A percentile compares a stretch with the other conserved stretches of the same genome.
These are phyloP conservation scores for Otus sunia DNA, from an alignment of 2,113 vertebrate genomes.

Conservation along the genomic window DNA sequence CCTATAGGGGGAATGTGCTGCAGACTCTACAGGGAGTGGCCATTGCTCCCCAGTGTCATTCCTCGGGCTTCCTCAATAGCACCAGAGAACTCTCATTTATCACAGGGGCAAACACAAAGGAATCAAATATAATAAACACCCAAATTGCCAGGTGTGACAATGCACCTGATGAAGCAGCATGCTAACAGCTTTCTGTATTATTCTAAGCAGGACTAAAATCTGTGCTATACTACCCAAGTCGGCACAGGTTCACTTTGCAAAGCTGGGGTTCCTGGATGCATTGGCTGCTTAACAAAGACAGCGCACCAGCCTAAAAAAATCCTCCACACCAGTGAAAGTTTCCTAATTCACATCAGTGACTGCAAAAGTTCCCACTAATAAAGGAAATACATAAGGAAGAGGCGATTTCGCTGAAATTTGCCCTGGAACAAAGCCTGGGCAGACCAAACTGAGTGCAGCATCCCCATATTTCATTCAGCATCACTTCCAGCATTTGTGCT, in stretches of 20 bases:
- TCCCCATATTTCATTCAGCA: background rate
- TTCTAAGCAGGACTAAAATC: background rate
- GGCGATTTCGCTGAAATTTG: background rate
- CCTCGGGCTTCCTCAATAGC: background rate
- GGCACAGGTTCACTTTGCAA: rapidly evolving
- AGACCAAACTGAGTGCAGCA: background rate
- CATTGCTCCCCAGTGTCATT: background rate
- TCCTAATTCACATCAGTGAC: background rate
- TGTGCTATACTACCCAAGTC: rapidly evolving
- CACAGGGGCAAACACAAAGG: background rate
- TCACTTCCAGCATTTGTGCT: rapidly evolving
- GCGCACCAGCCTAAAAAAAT: background rate
- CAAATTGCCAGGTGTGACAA: background rate
- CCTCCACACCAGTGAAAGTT: background rate
- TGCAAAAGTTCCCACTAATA: background rate
- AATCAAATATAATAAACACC: background rate
- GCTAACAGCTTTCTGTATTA: background rate
- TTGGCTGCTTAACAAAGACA: background rate
- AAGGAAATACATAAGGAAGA: background rate
- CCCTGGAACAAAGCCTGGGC: background rate
- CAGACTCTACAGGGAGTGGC: background rate
- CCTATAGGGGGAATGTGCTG: no score
- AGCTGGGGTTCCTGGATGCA: background rate
- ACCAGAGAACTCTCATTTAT: background rate
- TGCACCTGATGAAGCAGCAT: background rate